These are phyloP conservation scores for Gymnarchus niloticus DNA, from an alignment of 2,113 vertebrate genomes.

Conservation along the genomic window DNA sequence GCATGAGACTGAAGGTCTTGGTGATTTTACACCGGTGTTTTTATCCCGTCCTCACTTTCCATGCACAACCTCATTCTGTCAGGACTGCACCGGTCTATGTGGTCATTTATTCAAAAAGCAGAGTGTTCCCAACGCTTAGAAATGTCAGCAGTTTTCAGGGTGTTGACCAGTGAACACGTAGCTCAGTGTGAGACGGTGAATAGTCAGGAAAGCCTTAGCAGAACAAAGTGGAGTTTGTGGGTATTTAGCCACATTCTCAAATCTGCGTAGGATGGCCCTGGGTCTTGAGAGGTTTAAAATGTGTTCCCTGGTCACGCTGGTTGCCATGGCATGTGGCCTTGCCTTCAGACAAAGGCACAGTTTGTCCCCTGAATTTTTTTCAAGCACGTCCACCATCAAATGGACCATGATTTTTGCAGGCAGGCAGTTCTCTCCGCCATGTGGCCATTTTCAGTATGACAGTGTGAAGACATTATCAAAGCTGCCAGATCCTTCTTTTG, in stretches of 20 bases:
- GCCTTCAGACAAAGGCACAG: not conserved
- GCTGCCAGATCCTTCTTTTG: not conserved
- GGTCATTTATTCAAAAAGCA: not conserved
- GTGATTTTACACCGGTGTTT: not conserved
- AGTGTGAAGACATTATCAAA: not conserved
- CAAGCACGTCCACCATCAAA: not conserved
- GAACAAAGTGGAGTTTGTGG: not conserved
- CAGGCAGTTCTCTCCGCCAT: not conserved
- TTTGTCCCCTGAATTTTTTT: slow-evolving; percentile 4
- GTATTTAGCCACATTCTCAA: not conserved
- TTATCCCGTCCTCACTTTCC: too few relatives aligned
- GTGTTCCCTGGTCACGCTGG: not conserved
- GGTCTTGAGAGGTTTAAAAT: not conserved
- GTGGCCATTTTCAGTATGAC: not conserved
- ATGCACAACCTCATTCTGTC: too few relatives aligned
- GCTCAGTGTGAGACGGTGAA: not conserved
- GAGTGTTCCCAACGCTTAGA: not conserved
- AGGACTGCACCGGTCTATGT: not conserved
- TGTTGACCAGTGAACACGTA: slow-evolving; percentile 19
- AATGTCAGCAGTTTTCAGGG: slow-evolving; percentile 16
- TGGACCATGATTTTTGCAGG: not conserved
- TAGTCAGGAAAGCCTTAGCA: not conserved
- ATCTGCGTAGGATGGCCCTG: not conserved
- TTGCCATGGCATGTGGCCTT: not conserved
- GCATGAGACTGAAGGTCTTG: not conserved